Evolutionary conservation across 2,888 invertebrate genomes (phyloP).

Genomic region (Brachyptera putata): DNA sequence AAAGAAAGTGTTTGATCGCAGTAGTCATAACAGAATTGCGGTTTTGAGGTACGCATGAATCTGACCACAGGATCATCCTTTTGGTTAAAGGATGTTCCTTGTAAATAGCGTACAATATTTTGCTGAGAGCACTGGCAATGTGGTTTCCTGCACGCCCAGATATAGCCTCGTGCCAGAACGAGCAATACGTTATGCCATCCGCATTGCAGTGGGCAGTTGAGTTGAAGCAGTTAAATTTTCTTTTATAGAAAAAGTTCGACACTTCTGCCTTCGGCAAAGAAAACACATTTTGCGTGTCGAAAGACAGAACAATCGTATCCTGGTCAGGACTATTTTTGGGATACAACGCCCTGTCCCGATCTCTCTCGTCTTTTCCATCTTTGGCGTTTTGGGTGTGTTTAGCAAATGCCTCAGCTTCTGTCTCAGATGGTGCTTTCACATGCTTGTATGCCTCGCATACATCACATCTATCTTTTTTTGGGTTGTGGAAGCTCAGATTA

Average conservation of each 20-base stretch:
- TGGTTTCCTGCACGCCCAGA: constrained; percentile 3
- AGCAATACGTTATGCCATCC: neutral
- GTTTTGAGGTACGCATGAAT: constrained; percentile 31
- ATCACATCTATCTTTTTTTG: constrained; percentile 36
- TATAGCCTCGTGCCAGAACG: neutral
- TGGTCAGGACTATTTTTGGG: neutral
- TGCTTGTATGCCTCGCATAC: constrained; percentile 30
- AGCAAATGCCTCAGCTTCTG: neutral
- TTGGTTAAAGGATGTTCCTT: constrained; percentile 20
- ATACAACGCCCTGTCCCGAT: neutral
- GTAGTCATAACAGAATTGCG: constrained; percentile 28
- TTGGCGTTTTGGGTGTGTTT: neutral
- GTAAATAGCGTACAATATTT: neutral
- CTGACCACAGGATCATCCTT: constrained; percentile 30
- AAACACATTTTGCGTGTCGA: neutral
- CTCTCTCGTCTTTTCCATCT: neutral
- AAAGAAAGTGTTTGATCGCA: constrained; percentile 12
- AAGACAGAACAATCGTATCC: neutral
- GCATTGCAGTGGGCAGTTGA: neutral
- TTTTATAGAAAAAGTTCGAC: neutral
- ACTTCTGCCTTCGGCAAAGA: neutral
- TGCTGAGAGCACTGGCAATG: constrained; percentile 1
- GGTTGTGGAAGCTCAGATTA: constrained; percentile 33
- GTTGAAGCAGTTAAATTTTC: neutral
- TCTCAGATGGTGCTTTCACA: neutral